phyloP scores from a whole-genome alignment of 2,113 vertebrate genomes.

The Podarcis raffonei region DNA sequence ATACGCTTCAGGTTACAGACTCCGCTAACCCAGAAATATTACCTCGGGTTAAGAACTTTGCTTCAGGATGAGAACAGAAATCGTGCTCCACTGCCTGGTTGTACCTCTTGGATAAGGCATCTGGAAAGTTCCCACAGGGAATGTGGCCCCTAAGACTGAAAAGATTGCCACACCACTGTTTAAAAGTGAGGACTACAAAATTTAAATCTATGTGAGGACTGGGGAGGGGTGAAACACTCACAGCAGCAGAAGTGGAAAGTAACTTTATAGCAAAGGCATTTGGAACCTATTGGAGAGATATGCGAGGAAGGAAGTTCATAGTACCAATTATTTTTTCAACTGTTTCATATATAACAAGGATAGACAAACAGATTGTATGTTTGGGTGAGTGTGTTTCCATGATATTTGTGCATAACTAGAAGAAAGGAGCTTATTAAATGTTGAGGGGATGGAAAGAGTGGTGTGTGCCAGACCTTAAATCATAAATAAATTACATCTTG shows the following conservation, averaged over 20 bases:
- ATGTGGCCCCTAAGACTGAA: too few relatives aligned
- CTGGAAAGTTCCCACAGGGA: too few relatives aligned
- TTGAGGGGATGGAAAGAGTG: background rate
- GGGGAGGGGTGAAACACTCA: background rate
- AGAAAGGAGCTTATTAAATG: background rate
- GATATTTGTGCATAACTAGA: background rate
- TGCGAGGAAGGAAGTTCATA: background rate
- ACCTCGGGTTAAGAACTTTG: too few relatives aligned
- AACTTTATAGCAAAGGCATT: background rate
- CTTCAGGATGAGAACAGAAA: too few relatives aligned
- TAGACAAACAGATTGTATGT: slow-evolving; percentile 10
- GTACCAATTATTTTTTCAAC: slow-evolving; percentile 1
- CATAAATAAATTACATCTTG: slow-evolving; percentile 15
- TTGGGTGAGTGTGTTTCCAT: slow-evolving; percentile 14
- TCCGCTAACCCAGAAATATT: too few relatives aligned
- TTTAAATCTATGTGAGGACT: background rate
- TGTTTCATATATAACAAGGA: slow-evolving; percentile 1
- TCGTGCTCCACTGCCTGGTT: too few relatives aligned
- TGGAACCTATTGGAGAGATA: background rate
- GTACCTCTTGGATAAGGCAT: too few relatives aligned
- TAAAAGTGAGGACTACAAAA: background rate
- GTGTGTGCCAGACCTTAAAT: accelerated
- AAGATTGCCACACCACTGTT: too few relatives aligned
- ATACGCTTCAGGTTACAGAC: too few relatives aligned
- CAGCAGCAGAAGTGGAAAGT: background rate